Percentiles rank a stretch among this genome's conserved stretches.
Evolutionary conservation across 1,140 invertebrate genomes (phyloP).

Genomic region (Heliconius hermathena): DNA sequence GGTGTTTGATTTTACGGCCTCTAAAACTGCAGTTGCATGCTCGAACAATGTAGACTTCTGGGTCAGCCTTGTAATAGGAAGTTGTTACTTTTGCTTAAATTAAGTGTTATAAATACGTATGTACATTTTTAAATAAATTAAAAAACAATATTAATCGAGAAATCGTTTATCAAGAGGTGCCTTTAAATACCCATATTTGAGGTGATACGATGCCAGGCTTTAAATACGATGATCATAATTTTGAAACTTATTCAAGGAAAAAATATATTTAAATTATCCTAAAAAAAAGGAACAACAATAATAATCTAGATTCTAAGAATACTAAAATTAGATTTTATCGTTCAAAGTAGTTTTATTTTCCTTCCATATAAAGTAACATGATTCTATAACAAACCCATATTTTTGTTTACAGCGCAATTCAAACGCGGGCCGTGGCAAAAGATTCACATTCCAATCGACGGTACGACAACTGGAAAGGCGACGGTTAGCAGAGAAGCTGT

Average conservation of each 20-base stretch:
- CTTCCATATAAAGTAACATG: too few species aligned
- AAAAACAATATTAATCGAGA: neutral
- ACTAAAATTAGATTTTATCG: too few species aligned
- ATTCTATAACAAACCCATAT: neutral
- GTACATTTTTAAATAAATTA: neutral
- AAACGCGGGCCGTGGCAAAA: conserved; percentile 75
- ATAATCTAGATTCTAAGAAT: too few species aligned
- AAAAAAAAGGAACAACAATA: too few species aligned
- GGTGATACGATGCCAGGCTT: too few species aligned
- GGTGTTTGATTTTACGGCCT: conserved; percentile 22
- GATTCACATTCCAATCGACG: conserved; percentile 92
- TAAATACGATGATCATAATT: too few species aligned
- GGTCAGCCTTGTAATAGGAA: conserved; percentile 18
- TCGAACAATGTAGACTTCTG: conserved; percentile 21
- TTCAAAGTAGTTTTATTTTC: too few species aligned
- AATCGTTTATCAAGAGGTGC: too few species aligned
- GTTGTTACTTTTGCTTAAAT: neutral
- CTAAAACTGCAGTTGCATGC: conserved; percentile 24
- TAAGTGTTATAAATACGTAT: neutral
- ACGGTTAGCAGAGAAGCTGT: conserved; percentile 87
- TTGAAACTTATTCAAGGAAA: too few species aligned
- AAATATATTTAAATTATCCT: too few species aligned
- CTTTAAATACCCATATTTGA: too few species aligned
- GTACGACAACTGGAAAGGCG: conserved; percentile 89
- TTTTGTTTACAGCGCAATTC: conserved; percentile 53